These are phyloP conservation scores for Trypoxylon attenuatum DNA, from an alignment of 2,888 invertebrate genomes.

Conservation along the genomic window DNA sequence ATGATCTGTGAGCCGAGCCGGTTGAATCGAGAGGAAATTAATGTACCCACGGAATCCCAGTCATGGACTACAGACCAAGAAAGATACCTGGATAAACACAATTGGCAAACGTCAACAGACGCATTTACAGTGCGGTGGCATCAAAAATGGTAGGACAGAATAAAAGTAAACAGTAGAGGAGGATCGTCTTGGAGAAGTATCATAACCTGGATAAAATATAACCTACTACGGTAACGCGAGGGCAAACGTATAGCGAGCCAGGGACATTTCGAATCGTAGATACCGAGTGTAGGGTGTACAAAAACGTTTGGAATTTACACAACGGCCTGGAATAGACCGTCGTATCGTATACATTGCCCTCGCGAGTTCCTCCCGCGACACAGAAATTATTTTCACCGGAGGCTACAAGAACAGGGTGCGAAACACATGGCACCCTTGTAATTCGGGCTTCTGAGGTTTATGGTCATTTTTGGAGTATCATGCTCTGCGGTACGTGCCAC, in stretches of 20 bases:
- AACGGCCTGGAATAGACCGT: slow-evolving; percentile 1
- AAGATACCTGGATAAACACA: background rate
- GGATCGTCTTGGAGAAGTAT: slow-evolving; percentile 6
- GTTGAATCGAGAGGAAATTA: too few species aligned
- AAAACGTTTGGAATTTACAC: slow-evolving; percentile 27
- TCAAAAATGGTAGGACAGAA: background rate
- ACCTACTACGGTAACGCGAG: background rate
- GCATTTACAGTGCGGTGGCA: background rate
- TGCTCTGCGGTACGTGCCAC: background rate
- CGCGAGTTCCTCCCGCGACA: slow-evolving; percentile 4
- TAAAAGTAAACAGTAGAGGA: slow-evolving; percentile 3
- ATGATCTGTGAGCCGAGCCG: too few species aligned
- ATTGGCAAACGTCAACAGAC: background rate
- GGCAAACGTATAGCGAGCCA: slow-evolving; percentile 5
- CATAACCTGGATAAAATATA: slow-evolving; percentile 1
- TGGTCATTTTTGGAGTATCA: background rate
- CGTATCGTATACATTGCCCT: background rate
- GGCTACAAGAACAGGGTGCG: background rate
- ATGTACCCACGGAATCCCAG: too few species aligned
- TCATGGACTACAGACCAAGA: too few species aligned
- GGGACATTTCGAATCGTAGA: slow-evolving; percentile 19
- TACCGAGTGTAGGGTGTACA: slow-evolving; percentile 6
- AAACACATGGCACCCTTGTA: background rate
- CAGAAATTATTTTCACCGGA: slow-evolving; percentile 13
- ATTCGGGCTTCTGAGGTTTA: background rate